These are phyloP conservation scores for Corella eumyota DNA, from an alignment of 23 tunicate species.

Conservation along the genomic window DNA sequence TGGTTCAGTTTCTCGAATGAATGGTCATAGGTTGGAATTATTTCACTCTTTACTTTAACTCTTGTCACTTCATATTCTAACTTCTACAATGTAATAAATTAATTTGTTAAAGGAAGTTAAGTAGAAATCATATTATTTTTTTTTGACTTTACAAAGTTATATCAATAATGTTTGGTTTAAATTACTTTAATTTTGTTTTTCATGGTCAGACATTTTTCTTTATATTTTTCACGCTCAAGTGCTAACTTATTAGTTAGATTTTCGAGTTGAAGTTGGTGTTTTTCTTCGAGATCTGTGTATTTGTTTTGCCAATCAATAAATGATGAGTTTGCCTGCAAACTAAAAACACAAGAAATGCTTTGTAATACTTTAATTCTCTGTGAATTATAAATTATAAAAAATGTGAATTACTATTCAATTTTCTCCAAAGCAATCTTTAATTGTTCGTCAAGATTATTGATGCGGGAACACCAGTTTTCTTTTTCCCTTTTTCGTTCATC, in stretches of 20 bases:
- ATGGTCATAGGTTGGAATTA: constrained; percentile 2
- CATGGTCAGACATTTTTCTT: constrained; percentile 8
- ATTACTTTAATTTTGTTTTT: constrained; percentile 9
- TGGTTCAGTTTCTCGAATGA: constrained; percentile 26
- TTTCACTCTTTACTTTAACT: constrained; percentile 4
- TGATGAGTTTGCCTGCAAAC: constrained; percentile 12
- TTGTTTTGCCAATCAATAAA: constrained; percentile 27
- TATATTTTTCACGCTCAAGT: not conserved
- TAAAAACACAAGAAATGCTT: too few relatives aligned
- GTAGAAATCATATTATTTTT: constrained; percentile 1
- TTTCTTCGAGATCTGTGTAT: not conserved
- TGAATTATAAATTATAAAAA: too few relatives aligned
- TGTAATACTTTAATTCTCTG: too few relatives aligned
- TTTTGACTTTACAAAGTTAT: too few relatives aligned
- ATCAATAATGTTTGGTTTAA: not conserved
- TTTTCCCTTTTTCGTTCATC: constrained; percentile 10
- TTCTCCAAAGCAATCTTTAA: constrained; percentile 8
- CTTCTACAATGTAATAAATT: constrained; percentile 5
- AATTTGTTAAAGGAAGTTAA: not conserved
- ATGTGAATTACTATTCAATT: constrained; percentile 24
- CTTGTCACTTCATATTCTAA: constrained; percentile 14
- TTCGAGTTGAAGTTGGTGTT: constrained; percentile 6
- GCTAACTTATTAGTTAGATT: not conserved
- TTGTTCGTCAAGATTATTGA: constrained; percentile 16
- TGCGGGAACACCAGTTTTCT: constrained; percentile 4